These are phyloP conservation scores for Xyliphius kryptos DNA, from an alignment of 2,113 vertebrate species.

Conservation along the genomic window DNA sequence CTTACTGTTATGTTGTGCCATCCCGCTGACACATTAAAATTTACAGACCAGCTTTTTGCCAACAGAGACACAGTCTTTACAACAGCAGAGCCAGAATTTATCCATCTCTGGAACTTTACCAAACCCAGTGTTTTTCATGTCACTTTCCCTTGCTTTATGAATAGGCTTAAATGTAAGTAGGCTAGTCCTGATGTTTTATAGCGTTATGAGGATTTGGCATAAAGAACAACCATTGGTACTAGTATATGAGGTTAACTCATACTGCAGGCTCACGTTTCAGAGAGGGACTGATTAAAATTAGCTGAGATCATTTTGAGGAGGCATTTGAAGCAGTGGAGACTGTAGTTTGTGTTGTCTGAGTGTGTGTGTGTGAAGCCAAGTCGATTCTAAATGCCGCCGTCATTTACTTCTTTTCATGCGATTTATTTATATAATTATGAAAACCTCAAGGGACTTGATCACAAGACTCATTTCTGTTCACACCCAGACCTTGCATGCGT, in stretches of 20 bases:
- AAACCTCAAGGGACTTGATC: background rate
- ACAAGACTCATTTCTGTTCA: background rate
- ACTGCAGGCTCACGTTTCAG: constrained; percentile 32
- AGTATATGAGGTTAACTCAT: no score
- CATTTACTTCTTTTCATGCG: background rate
- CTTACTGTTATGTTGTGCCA: constrained; percentile 29
- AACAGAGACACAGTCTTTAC: constrained; percentile 32
- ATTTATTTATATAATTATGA: constrained; percentile 6
- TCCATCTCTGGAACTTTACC: constrained; percentile 41
- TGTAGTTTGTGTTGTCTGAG: background rate
- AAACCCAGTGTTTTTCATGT: constrained; percentile 33
- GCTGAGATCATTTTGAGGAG: constrained; percentile 35
- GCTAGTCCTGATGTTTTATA: constrained; percentile 31
- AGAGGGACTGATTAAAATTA: constrained; percentile 36
- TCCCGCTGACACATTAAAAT: constrained; percentile 34
- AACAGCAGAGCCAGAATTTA: no score
- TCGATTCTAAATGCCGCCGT: constrained; percentile 15
- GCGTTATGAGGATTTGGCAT: constrained; percentile 25
- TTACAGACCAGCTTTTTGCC: constrained; percentile 35
- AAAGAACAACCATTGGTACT: constrained; percentile 22
- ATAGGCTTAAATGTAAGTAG: constrained; percentile 38
- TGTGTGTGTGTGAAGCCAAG: background rate
- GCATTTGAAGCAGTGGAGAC: constrained; percentile 22
- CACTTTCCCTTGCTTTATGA: constrained; percentile 24
- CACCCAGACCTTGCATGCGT: background rate